Percentiles rank a stretch among this genome's conserved stretches.
phyloP scores from a whole-genome alignment of 1,140 invertebrate genomes.

The Caligus rogercresseyi region DNA sequence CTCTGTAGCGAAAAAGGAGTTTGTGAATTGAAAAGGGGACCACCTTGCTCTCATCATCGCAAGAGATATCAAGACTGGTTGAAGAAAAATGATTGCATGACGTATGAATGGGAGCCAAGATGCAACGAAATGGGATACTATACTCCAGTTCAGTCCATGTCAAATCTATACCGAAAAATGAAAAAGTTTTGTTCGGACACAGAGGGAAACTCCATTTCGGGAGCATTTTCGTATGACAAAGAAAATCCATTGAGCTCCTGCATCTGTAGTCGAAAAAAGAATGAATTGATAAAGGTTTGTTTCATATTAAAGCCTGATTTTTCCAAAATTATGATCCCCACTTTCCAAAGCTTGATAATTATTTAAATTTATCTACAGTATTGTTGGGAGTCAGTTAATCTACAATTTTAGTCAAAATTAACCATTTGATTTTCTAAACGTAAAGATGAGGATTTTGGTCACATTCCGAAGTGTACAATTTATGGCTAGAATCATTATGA shows the following conservation, averaged over 20 bases:
- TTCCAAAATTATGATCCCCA: no score
- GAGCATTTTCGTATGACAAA: not conserved
- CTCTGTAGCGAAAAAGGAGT: not conserved
- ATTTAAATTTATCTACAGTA: no score
- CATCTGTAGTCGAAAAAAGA: not conserved
- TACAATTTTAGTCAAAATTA: no score
- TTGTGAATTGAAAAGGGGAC: not conserved
- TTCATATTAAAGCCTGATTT: no score
- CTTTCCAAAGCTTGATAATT: no score
- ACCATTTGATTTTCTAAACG: no score
- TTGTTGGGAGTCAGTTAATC: no score
- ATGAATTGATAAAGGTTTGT: not conserved
- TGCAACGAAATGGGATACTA: not conserved
- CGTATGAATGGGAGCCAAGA: not conserved
- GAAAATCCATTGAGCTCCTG: not conserved
- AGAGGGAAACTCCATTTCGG: not conserved
- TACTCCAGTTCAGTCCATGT: not conserved
- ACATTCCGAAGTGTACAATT: no score
- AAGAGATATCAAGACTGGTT: not conserved
- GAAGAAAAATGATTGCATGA: not conserved
- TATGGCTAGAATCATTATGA: no score
- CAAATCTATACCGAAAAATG: not conserved
- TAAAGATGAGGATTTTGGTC: no score
- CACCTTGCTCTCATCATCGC: not conserved
- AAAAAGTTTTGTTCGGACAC: not conserved